These are phyloP conservation scores for Hemibagrus guttatus DNA, from an alignment of 2,797 vertebrate genomes.

Conservation along the genomic window DNA sequence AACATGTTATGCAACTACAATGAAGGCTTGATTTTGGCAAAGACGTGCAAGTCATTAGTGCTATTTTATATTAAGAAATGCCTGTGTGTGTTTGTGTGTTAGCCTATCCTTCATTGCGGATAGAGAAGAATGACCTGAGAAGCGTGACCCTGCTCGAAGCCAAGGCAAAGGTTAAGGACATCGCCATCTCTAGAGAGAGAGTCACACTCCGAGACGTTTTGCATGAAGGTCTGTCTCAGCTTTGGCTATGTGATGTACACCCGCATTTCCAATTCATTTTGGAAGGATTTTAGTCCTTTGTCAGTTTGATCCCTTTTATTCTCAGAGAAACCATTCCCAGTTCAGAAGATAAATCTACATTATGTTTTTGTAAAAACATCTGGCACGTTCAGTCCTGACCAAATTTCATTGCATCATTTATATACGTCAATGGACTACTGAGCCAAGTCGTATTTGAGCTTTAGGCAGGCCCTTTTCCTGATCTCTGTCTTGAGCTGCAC, in stretches of 20 bases:
- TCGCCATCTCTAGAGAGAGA: conserved; percentile 94
- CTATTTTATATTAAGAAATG: background rate
- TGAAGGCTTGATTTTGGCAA: conserved; percentile 31
- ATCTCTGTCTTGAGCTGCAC: conserved; percentile 8
- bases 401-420: conserved; percentile 5
- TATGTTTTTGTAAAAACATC: conserved; percentile 5
- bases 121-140: conserved; percentile 98
- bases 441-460: conserved; percentile 30
- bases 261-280: background rate
- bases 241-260: background rate
- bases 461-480: background rate
- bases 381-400: conserved; percentile 35
- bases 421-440: conserved; percentile 22
- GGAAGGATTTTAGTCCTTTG: background rate
- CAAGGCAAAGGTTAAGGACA: conserved; percentile 97
- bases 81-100: conserved; percentile 60
- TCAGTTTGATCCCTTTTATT: background rate
- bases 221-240: conserved; percentile 86
- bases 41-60: background rate
- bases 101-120: conserved; percentile 95
- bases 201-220: conserved; percentile 93
- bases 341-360: background rate
- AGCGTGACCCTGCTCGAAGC: conserved; percentile 96
- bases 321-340: background rate
- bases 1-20: conserved; percentile 33